These are phyloP conservation scores for Sylvilagus floridanus DNA, from an alignment of 2,797 vertebrate genomes.

Conservation along the genomic window DNA sequence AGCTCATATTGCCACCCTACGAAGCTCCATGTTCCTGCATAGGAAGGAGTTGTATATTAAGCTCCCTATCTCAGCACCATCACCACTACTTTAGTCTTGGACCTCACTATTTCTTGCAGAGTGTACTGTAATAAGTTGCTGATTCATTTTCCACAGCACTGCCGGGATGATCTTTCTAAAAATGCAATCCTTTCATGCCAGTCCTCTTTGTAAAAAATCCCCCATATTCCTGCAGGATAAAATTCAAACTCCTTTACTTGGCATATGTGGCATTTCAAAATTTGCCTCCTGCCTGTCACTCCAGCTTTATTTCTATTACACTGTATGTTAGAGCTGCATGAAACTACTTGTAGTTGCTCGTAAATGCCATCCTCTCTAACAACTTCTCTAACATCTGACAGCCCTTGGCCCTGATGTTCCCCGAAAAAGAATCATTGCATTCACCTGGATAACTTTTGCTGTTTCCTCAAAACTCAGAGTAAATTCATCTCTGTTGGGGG, in stretches of 20 bases:
- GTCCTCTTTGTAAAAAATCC: not conserved
- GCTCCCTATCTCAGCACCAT: not conserved
- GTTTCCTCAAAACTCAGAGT: not conserved
- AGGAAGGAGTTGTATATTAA: not conserved
- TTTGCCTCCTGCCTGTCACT: constrained; percentile 45
- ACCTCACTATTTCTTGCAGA: not conserved
- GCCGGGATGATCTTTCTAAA: constrained; percentile 48
- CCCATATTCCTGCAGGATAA: constrained; percentile 36
- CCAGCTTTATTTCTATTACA: constrained; percentile 31
- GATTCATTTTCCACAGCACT: constrained; percentile 11
- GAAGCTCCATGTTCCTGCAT: not conserved
- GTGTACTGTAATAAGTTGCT: not conserved
- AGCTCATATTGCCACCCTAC: not conserved
- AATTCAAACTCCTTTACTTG: constrained; percentile 51
- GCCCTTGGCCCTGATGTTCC: not conserved
- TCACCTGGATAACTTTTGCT: not conserved
- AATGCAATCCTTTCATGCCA: not conserved
- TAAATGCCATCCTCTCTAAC: not conserved
- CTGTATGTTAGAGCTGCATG: not conserved
- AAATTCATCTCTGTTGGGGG: not conserved
- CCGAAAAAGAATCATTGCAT: not conserved
- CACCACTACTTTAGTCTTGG: not conserved
- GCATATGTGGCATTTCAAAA: constrained; percentile 53
- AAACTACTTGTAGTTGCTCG: not conserved
- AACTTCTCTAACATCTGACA: not conserved